These are phyloP conservation scores for Aplocera efformata DNA, from an alignment of 2,888 invertebrate species.

Conservation along the genomic window DNA sequence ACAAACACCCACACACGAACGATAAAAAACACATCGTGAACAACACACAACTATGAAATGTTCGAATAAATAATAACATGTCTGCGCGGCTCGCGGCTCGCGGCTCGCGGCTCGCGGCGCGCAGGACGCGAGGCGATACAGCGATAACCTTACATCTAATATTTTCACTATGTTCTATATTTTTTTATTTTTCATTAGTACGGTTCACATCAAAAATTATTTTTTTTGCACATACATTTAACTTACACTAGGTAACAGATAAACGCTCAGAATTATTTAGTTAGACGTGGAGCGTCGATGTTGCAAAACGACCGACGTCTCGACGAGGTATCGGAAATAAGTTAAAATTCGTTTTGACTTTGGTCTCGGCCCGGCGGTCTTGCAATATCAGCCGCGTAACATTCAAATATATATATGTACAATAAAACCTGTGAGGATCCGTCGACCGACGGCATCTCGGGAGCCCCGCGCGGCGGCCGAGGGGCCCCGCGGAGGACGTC, in stretches of 20 bases:
- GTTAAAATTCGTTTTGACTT: too few species aligned
- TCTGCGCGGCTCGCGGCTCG: conserved; percentile 15
- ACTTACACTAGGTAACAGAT: conserved; percentile 50
- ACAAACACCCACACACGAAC: conserved; percentile 29
- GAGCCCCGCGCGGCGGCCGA: too few species aligned
- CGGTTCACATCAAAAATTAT: conserved; percentile 55
- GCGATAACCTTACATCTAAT: conserved; percentile 29
- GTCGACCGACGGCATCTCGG: not conserved
- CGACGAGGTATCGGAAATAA: too few species aligned
- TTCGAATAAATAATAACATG: conserved; percentile 34
- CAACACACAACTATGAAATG: conserved; percentile 44
- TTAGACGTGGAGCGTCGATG: conserved; percentile 12
- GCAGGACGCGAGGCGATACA: conserved; percentile 23
- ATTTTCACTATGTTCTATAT: conserved; percentile 28
- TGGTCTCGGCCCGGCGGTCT: not conserved
- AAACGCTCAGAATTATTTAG: conserved; percentile 27
- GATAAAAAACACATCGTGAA: conserved; percentile 39
- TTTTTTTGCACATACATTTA: conserved; percentile 47
- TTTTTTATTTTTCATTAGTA: conserved; percentile 45
- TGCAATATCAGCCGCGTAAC: conserved; percentile 9
- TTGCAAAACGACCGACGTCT: conserved; percentile 9
- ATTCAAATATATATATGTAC: too few species aligned
- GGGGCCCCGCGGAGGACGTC: not conserved
- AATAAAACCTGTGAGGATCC: conserved; percentile 2
- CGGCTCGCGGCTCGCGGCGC: not conserved